These are phyloP conservation scores for Manacus vitellinus DNA, from an alignment of 2,113 vertebrate species.

Conservation along the genomic window DNA sequence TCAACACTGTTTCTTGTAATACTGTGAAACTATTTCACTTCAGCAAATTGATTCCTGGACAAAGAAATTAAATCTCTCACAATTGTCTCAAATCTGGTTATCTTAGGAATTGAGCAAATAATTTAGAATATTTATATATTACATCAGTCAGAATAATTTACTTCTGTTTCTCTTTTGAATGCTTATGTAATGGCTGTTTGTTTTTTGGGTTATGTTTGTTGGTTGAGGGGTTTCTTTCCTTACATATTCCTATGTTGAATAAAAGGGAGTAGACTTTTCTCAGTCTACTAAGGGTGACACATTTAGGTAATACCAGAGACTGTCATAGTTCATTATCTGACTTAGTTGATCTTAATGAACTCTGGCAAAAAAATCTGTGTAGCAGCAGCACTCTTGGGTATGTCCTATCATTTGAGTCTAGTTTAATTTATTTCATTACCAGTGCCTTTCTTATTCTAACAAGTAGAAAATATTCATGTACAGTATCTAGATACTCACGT, in stretches of 20 bases:
- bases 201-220: not conserved
- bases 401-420: not conserved
- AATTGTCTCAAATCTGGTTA: not conserved
- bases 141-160: not conserved
- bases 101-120: not conserved
- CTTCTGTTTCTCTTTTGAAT: not conserved
- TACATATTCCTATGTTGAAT: not conserved
- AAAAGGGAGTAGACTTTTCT: not conserved
- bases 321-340: not conserved
- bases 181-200: not conserved
- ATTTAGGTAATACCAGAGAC: not conserved
- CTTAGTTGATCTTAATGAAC: not conserved
- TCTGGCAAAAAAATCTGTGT: not conserved
- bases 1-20: not conserved
- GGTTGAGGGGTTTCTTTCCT: not conserved
- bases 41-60: not conserved
- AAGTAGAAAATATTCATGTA: not conserved
- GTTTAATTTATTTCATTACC: not conserved
- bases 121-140: not conserved
- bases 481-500: not conserved
- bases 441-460: not conserved
- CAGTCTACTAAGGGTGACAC: not conserved
- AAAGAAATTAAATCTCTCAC: not conserved
- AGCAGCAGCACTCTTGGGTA: not conserved
- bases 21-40: not conserved